Conservation (phyloP, 2,113 vertebrate species). For the Equus przewalskii region DNA sequence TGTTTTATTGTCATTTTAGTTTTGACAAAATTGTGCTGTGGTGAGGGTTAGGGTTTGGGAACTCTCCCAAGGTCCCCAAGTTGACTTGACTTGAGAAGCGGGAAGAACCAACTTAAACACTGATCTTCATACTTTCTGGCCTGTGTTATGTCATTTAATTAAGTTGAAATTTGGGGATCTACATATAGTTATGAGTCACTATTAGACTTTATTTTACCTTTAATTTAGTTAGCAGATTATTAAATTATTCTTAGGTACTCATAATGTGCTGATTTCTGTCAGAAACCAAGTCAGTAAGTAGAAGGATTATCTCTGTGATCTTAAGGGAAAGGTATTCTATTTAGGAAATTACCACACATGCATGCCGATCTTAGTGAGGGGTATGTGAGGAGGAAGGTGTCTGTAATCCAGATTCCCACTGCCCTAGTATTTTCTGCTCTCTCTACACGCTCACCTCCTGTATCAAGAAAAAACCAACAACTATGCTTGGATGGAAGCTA, state of each 20-base stretch:
- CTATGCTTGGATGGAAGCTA: not conserved
- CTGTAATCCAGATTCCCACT: not conserved
- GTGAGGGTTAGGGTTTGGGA: not conserved
- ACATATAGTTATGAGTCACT: not conserved
- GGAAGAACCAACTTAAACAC: not conserved
- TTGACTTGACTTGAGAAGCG: not conserved
- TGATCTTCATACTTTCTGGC: not conserved
- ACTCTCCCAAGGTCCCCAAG: not conserved
- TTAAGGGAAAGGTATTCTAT: not conserved
- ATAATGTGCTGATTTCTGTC: constrained; percentile 29
- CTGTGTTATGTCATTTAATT: not conserved
- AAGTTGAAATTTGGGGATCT: not conserved
- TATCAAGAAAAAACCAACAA: not conserved
- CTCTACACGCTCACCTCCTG: not conserved
- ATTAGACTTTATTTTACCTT: not conserved
- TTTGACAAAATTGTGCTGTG: not conserved
- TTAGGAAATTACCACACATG: not conserved
- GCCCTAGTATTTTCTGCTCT: not conserved
- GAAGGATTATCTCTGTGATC: not conserved
- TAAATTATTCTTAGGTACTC: not conserved
- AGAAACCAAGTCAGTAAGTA: not conserved
- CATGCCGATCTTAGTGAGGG: not conserved
- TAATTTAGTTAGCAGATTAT: not conserved
- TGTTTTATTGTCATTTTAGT: not conserved
- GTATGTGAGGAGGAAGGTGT: not conserved